Evolutionary conservation across 1,140 invertebrate species (phyloP).

Genomic region (Macrotrachela quadricornifera): DNA sequence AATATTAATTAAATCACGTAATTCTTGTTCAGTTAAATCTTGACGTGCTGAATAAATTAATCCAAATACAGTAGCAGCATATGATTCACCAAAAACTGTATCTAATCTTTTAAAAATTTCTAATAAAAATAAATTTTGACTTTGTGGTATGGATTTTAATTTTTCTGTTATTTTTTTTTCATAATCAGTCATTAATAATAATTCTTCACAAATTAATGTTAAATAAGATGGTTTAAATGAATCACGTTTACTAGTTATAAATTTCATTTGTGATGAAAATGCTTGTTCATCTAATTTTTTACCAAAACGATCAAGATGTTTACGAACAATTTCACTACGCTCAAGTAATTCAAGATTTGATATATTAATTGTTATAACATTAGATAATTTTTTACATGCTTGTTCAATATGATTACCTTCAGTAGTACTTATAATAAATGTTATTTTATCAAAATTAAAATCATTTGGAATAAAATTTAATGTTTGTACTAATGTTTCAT

Average conservation of each 20-base stretch:
- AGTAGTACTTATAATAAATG: too few relatives aligned
- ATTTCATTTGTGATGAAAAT: constrained; percentile 32
- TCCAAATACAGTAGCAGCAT: constrained; percentile 16
- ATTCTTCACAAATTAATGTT: constrained; percentile 29
- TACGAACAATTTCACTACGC: constrained; percentile 20
- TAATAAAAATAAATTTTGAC: constrained; percentile 20
- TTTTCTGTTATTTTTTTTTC: constrained; percentile 26
- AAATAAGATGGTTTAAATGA: constrained; percentile 26
- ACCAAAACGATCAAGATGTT: constrained; percentile 18
- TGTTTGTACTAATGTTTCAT: too few relatives aligned
- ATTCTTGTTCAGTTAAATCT: constrained; percentile 1
- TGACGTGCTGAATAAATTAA: constrained; percentile 19
- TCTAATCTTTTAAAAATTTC: constrained; percentile 20
- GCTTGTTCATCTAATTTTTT: constrained; percentile 28
- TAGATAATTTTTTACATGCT: not conserved
- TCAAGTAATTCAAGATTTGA: constrained; percentile 22
- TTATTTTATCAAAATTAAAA: too few relatives aligned
- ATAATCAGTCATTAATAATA: constrained; percentile 28
- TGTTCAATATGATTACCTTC: too few relatives aligned
- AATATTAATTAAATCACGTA: not conserved
- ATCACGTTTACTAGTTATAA: constrained; percentile 27
- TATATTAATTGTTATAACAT: constrained; percentile 13
- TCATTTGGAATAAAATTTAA: too few relatives aligned
- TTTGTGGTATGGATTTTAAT: constrained; percentile 22
- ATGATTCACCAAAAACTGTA: constrained; percentile 17